Evolutionary conservation across 2,113 vertebrate genomes (phyloP).

Genomic region (human): DNA sequence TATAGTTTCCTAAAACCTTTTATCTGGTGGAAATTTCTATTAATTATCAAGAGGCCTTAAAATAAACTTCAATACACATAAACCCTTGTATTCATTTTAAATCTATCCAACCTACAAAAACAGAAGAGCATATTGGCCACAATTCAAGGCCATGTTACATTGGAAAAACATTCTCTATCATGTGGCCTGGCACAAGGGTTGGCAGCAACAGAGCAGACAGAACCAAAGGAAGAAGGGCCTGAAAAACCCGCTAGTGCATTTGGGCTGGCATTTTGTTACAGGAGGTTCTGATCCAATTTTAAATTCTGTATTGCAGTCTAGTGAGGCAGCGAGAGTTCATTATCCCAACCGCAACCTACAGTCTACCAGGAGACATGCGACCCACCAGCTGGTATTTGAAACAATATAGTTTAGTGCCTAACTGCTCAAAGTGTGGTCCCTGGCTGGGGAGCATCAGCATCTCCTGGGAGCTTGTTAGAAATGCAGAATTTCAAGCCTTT

Average conservation of each 20-base stretch:
- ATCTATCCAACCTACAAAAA: background rate
- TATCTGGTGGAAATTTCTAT: background rate
- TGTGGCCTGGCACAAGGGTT: background rate
- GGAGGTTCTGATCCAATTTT: background rate
- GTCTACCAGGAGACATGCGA: background rate
- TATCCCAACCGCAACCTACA: background rate
- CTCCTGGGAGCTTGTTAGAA: background rate
- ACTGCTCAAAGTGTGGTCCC: background rate
- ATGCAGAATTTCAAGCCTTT: background rate
- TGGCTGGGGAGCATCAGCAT: background rate
- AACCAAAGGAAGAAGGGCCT: background rate
- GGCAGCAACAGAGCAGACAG: background rate
- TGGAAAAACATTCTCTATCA: background rate
- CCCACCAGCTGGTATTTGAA: background rate
- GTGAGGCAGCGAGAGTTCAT: background rate
- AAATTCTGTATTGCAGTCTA: background rate
- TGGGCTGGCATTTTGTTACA: background rate
- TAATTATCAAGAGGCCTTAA: background rate
- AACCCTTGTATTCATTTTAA: background rate
- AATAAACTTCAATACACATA: background rate
- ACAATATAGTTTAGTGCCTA: background rate
- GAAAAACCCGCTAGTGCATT: background rate
- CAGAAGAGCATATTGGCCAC: background rate
- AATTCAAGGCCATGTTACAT: background rate
- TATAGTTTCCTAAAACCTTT: background rate